Conservation (phyloP, 2,113 vertebrate species). For the Uropsilus gracilis region DNA sequence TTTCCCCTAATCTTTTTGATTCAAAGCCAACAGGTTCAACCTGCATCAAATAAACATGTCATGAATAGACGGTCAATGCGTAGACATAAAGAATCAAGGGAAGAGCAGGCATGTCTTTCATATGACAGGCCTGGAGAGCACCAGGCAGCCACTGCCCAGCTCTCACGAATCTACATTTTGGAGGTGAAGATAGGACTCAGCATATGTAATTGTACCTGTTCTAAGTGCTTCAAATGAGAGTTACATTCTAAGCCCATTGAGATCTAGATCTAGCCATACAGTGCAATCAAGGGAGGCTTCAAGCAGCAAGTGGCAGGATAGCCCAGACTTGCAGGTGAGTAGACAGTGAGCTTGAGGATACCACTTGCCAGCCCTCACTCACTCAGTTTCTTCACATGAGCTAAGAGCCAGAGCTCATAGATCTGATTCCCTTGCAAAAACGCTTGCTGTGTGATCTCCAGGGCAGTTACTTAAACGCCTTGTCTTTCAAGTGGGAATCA, state of each 20-base stretch:
- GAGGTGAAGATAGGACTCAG: not conserved
- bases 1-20: not conserved
- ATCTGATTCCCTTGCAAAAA: not conserved
- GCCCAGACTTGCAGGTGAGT: not conserved
- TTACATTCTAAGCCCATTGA: not conserved
- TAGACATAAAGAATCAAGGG: not conserved
- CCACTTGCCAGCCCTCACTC: not conserved
- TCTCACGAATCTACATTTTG: not conserved
- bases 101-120: too few relatives aligned
- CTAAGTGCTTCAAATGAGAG: not conserved
- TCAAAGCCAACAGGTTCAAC: not conserved
- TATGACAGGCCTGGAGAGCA: not conserved
- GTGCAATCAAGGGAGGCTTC: not conserved
- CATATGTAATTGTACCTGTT: not conserved
- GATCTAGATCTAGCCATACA: not conserved
- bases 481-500: not conserved
- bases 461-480: not conserved
- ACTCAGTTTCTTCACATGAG: not conserved
- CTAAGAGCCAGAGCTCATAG: not conserved
- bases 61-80: not conserved
- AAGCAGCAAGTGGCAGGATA: not conserved
- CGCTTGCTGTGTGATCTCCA: not conserved
- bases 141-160: rapidly evolving
- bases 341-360: not conserved
- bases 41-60: not conserved